Percentiles rank a stretch among this genome's conserved stretches.
Evolutionary conservation across 2,113 vertebrate genomes (phyloP).

Genomic region (Mastomys coucha): DNA sequence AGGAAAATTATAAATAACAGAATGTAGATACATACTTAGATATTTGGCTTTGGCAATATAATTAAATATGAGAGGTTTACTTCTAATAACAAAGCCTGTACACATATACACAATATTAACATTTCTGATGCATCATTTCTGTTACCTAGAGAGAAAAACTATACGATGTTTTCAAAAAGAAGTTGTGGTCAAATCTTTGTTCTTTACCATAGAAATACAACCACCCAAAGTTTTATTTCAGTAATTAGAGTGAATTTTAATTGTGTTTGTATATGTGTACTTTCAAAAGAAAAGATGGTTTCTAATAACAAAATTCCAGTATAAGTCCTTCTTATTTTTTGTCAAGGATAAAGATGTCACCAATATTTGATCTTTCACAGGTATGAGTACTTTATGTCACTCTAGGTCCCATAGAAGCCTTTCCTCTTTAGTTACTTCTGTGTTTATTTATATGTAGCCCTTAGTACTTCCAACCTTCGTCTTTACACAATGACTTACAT

Average conservation of each 20-base stretch:
- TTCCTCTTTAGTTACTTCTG: not conserved
- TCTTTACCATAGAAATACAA: not conserved
- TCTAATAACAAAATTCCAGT: not conserved
- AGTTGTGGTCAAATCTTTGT: not conserved
- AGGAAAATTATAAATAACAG: not conserved
- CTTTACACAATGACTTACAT: not conserved
- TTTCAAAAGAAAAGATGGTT: not conserved
- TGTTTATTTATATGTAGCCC: not conserved
- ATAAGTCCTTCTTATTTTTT: not conserved
- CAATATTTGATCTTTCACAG: not conserved
- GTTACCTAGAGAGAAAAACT: not conserved
- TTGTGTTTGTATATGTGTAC: no score
- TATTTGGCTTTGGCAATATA: not conserved
- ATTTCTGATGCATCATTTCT: not conserved
- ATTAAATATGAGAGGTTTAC: not conserved
- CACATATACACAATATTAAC: not conserved
- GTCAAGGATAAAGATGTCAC: not conserved
- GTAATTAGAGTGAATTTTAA: not conserved
- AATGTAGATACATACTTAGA: not conserved
- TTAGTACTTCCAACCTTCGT: not conserved
- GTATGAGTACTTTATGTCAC: not conserved
- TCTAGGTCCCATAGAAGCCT: not conserved
- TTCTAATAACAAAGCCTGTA: not conserved
- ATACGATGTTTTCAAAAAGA: not conserved
- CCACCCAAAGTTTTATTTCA: not conserved